Conservation (phyloP, 2,888 invertebrate species). For the Lasioglossum calceatum region DNA sequence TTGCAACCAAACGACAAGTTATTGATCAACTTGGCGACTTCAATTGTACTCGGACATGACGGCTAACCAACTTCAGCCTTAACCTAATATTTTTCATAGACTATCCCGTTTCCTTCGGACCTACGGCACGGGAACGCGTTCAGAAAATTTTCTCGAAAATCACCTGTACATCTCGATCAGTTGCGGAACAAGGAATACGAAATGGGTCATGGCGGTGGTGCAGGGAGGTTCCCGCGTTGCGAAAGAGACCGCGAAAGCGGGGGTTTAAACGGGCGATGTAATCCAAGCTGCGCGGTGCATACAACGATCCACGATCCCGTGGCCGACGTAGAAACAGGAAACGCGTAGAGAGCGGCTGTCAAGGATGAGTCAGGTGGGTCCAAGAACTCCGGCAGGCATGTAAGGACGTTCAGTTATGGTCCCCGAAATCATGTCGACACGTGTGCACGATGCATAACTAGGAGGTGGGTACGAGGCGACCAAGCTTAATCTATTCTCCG, state of each 20-base stretch:
- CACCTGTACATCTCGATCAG: not conserved
- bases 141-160: not conserved
- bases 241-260: slow-evolving; percentile 13
- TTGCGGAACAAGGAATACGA: not conserved
- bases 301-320: slow-evolving; percentile 17
- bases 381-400: slow-evolving; percentile 46
- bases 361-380: slow-evolving; percentile 53
- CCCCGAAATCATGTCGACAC: slow-evolving; percentile 62
- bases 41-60: not conserved
- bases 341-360: slow-evolving; percentile 33
- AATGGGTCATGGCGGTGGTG: not conserved
- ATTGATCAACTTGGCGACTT: not conserved
- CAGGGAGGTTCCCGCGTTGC: not conserved
- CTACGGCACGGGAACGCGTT: too few relatives aligned
- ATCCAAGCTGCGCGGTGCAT: slow-evolving; percentile 22
- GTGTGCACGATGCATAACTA: slow-evolving; percentile 67
- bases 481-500: slow-evolving; percentile 46
- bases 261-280: slow-evolving; percentile 22
- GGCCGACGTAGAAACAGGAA: slow-evolving; percentile 51
- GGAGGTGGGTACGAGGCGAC: slow-evolving; percentile 2
- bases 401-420: slow-evolving; percentile 50
- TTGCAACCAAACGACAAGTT: not conserved
- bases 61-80: not conserved
- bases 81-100: not conserved
- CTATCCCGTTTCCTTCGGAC: too few relatives aligned